Evolutionary conservation across 2,797 vertebrate species (phyloP), one percentile per base, ranked within the genome.

Genomic region (Chrysocyon brachyurus): DNA sequence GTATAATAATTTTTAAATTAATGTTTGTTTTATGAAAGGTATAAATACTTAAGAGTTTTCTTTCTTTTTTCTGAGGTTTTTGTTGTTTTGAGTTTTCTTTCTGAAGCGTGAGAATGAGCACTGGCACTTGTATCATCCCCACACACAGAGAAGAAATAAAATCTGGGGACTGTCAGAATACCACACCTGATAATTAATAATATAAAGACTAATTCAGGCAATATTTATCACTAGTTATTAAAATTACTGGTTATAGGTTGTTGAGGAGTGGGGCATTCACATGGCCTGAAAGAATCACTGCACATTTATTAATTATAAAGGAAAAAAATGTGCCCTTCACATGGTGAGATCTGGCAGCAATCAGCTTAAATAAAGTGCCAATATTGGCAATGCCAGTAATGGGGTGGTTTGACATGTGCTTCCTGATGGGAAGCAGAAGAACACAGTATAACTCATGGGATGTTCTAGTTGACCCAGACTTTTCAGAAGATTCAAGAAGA

Each of bases 1-100:
- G 11, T 57, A 94, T 57, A 94, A 84, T 86, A 79, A 95, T 46
- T 88, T 88, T 96, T 90, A 90, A 88, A 92, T 87, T 75, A 96
- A 75, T 15, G 82, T 73, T 85, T 84, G 8, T 75, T 77, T 93
- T 87, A 64, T 63, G 11, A 86, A 94, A 87, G 15, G 46, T 46
- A 36, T 84, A 95, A 93, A 84, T 70, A 87, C 12, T 64, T 84
- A 7, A 4, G 70, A n/a, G 11, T 91, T 88, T 85, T 91, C 57
- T 92, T 56, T 95, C 52, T 93, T 75, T 33, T 11, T 33, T 4
- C 66, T 68, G 66, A 68, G 66, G n/a, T 15, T n/a, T 66, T n/a
- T 66, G n/a, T 68, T 68, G 19, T 57, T 68, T 68, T 7, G 72
- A n/a, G 17, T 93, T 91, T 85, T 89, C 36, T 92, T 49, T 95